Base-by-base conservation (phyloP, 2,797 vertebrate species). In the Manis pentadactyla region DNA sequence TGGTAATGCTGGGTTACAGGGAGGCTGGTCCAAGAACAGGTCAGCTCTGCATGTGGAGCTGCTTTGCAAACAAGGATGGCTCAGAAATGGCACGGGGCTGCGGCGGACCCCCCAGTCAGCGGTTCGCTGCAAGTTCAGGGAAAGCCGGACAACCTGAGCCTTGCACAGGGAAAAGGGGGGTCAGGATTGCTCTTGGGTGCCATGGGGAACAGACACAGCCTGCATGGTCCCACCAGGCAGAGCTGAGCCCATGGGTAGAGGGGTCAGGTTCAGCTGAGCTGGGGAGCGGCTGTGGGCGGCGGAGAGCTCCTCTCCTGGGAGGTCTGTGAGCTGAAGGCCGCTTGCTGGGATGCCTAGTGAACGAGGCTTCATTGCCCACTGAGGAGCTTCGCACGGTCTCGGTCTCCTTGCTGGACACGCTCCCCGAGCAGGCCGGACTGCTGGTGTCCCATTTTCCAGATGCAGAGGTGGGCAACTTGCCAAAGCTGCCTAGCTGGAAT, bases 361-460 rank as follows among this genome's bases (percentile, higher is more conserved):
- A 8, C 2, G 21, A 57, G 82, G 31, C 61, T 1, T 42, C 19
- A 4, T 23, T 1, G 0, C 29, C 34, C 29, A 0, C 11, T 2
- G 74, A n/a, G 21, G 57, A 37, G 53, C 9, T 0, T 15, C 4
- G 0, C 25, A 1, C 6, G 78, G 5, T 21, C 0, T 27, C 7
- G 5, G 1, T 51, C n/a, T 31, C 37, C 46, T 49, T 14, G 13
- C 31, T 13, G 1, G 51, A 17, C 27, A 0, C n/a, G 49, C 46
- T 10, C 37, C 64, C 17, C 4, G 17, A 4, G 1, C 0, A 9
- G 34, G 21, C 2, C 0, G 1, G 17, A 3, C 15, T 3, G 2
- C 1, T 12, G 19, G 53, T 39, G 49, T 71, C 71, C 15, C 37
- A 6, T n/a, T 77, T 31, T 49, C 27, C 8, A 31, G 39, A 7